phyloP scores from a whole-genome alignment of 2,888 invertebrate species.

The Campopleginae sp. region DNA sequence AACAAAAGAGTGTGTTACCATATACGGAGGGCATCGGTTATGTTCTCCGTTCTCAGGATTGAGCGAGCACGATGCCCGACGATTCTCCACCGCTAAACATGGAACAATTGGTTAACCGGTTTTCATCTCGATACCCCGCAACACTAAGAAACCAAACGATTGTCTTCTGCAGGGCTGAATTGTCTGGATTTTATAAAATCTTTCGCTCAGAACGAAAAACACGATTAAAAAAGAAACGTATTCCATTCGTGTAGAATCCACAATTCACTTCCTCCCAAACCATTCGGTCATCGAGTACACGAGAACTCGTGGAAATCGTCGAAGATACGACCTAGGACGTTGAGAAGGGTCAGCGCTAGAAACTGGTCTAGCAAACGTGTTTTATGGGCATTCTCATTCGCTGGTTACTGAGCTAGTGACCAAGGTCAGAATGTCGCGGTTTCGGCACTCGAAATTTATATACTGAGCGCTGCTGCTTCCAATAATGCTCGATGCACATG shows the following conservation, averaged over 20 bases:
- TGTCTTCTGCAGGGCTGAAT: not conserved
- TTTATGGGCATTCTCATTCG: not conserved
- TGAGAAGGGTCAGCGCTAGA: constrained; percentile 32
- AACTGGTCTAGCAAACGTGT: constrained; percentile 15
- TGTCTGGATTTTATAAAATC: not conserved
- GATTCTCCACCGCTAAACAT: constrained; percentile 26
- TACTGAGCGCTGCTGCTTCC: not conserved
- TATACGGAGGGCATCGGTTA: constrained; percentile 22
- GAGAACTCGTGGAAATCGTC: not conserved
- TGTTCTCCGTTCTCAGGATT: constrained; percentile 32
- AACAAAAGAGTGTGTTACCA: constrained; percentile 10
- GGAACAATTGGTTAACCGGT: constrained; percentile 58
- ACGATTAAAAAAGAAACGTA: not conserved
- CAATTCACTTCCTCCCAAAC: not conserved
- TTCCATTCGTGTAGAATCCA: too few relatives aligned
- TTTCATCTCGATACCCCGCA: constrained; percentile 37
- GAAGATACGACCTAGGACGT: constrained; percentile 30
- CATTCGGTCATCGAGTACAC: not conserved
- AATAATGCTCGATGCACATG: too few relatives aligned
- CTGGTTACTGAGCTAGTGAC: not conserved
- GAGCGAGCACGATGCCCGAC: constrained; percentile 23
- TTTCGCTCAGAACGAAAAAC: not conserved
- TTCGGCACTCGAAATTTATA: not conserved
- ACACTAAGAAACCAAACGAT: constrained; percentile 20
- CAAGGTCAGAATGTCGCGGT: not conserved